phyloP scores from a whole-genome alignment of 1,140 invertebrate genomes.

The Cyphomyrmex costatus region DNA sequence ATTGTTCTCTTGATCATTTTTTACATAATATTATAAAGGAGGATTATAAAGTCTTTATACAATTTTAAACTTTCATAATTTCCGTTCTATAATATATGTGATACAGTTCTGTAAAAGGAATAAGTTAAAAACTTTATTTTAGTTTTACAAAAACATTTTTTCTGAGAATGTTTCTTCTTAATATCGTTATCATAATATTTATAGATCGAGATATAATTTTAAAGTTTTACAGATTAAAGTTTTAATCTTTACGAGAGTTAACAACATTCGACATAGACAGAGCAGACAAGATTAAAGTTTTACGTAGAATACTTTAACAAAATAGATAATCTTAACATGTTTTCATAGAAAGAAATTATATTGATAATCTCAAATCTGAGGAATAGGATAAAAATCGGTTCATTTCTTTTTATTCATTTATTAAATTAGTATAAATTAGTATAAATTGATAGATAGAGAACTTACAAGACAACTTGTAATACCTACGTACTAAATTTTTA shows the following conservation, averaged over 20 bases:
- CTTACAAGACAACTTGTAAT: neutral
- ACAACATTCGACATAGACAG: neutral
- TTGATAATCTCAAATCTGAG: neutral
- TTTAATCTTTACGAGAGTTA: constrained; percentile 2
- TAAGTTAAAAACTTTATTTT: neutral
- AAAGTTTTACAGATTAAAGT: constrained; percentile 10
- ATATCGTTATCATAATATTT: neutral
- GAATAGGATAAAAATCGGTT: neutral
- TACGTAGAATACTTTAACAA: too few relatives aligned
- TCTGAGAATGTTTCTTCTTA: neutral
- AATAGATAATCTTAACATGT: neutral
- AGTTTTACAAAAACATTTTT: neutral
- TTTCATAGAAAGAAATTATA: neutral
- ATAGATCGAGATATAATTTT: neutral
- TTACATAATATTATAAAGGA: neutral
- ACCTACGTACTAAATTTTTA: neutral
- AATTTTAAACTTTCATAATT: neutral
- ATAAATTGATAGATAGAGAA: too few relatives aligned
- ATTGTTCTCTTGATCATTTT: neutral
- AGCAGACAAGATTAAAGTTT: too few relatives aligned
- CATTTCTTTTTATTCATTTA: neutral
- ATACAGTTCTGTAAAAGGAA: neutral
- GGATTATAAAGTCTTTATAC: neutral
- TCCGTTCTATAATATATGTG: neutral
- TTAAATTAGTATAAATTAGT: too few relatives aligned